Percentiles rank a stretch among this genome's conserved stretches.
These are phyloP conservation scores for Schizaphis graminum DNA, from an alignment of 2,888 invertebrate genomes.

Conservation along the genomic window DNA sequence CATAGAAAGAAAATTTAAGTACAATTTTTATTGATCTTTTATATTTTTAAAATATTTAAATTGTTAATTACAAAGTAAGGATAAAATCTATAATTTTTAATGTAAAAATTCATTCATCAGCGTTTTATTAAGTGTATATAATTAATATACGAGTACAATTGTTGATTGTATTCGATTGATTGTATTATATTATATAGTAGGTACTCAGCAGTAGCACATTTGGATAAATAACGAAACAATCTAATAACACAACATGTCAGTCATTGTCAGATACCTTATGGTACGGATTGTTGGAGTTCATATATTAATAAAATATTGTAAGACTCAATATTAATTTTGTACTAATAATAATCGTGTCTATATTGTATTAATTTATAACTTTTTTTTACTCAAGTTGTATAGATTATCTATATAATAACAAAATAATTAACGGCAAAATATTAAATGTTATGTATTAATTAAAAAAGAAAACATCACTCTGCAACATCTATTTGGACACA, in stretches of 20 bases:
- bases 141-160: background rate
- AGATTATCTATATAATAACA: background rate
- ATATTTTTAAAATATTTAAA: background rate
- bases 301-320: background rate
- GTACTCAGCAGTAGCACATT: background rate
- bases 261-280: background rate
- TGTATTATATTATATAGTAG: too few relatives aligned
- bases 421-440: background rate
- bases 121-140: background rate
- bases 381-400: background rate
- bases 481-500: background rate
- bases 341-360: background rate
- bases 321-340: background rate
- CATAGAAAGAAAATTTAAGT: background rate
- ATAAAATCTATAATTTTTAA: background rate
- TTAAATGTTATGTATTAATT: background rate
- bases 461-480: background rate
- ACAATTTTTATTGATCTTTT: background rate
- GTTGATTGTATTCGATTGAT: background rate
- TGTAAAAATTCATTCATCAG: background rate
- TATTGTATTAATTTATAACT: background rate
- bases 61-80: background rate
- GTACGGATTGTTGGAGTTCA: background rate
- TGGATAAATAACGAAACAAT: slow-evolving; percentile 29
- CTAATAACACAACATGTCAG: background rate